These are phyloP conservation scores for Celastrina argiolus DNA, from an alignment of 2,888 invertebrate genomes.

Conservation along the genomic window DNA sequence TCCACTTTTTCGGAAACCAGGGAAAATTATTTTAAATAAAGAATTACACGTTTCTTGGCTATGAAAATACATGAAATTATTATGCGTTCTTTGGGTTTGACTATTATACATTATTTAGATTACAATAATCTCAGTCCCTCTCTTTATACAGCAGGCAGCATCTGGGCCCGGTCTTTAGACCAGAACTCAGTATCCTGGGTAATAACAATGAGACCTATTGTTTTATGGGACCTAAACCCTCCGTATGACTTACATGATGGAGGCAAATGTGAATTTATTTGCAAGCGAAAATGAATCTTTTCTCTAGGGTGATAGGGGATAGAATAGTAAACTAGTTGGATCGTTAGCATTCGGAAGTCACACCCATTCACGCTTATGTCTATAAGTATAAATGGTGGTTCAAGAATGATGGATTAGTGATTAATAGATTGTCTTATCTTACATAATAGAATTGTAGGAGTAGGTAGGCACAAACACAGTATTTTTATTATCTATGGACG, in stretches of 20 bases:
- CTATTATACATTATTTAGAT: no score
- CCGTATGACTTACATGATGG: background rate
- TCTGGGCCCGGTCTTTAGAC: no score
- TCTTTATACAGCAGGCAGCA: no score
- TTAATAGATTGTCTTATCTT: background rate
- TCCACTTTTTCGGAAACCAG: no score
- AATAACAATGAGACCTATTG: conserved; percentile 12
- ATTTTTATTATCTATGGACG: no score
- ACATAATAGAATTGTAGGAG: no score
- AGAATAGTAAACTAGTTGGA: background rate
- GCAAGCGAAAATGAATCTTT: background rate
- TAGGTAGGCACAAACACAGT: no score
- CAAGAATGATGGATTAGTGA: background rate
- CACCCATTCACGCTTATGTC: background rate
- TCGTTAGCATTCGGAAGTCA: conserved; percentile 4
- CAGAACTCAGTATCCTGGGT: background rate
- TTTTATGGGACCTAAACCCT: conserved; percentile 9
- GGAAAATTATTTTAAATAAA: no score
- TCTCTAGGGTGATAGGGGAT: background rate
- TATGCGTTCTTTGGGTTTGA: no score
- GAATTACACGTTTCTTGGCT: no score
- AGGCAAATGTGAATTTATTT: background rate
- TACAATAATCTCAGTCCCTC: no score
- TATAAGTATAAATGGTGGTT: background rate
- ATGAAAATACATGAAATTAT: no score